phyloP scores from a whole-genome alignment of 2,797 vertebrate genomes.

The Mormyrus hasselquistii region DNA sequence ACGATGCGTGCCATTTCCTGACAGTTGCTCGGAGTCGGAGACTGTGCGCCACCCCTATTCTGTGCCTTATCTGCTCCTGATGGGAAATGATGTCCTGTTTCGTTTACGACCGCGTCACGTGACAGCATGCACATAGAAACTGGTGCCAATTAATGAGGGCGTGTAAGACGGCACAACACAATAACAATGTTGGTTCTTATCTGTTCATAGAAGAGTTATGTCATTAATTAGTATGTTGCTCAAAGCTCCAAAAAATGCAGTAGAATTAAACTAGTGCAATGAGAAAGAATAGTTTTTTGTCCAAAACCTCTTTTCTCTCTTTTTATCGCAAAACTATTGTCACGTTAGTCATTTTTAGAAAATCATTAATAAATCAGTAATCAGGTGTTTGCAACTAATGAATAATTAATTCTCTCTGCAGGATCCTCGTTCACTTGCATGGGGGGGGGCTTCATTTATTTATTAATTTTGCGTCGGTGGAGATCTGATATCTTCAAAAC shows the following conservation, averaged over 20 bases:
- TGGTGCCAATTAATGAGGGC: background rate
- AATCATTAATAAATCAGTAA: constrained; percentile 5
- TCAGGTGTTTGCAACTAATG: constrained; percentile 6
- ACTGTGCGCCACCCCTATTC: background rate
- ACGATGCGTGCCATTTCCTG: background rate
- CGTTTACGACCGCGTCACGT: background rate
- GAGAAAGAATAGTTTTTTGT: background rate
- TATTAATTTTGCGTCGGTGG: background rate
- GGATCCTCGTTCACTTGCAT: background rate
- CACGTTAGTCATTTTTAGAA: background rate
- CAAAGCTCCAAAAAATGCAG: background rate
- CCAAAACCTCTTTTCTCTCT: background rate
- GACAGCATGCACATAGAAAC: background rate
- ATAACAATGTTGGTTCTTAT: background rate
- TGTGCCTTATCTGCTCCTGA: background rate
- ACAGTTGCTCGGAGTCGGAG: background rate
- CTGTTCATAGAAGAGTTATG: background rate
- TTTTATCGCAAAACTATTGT: background rate
- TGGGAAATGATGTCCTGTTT: background rate
- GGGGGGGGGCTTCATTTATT: background rate
- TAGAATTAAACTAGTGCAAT: background rate
- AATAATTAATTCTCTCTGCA: background rate
- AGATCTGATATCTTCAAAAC: background rate
- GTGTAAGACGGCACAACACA: background rate
- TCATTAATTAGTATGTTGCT: background rate